phyloP scores from a whole-genome alignment of 2,797 vertebrate genomes.

The Neosilurus hyrtlii region DNA sequence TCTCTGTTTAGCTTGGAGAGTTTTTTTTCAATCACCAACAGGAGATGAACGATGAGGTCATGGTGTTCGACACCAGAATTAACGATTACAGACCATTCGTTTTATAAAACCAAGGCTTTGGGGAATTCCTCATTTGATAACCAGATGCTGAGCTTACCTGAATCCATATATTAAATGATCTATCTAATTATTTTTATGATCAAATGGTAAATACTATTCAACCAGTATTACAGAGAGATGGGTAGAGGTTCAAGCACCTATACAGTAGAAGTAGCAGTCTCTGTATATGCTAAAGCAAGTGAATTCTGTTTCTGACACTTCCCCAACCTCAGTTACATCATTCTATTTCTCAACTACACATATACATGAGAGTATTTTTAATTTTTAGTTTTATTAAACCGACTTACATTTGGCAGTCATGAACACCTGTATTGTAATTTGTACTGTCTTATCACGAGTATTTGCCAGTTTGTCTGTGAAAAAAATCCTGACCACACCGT shows the following conservation, averaged over 20 bases:
- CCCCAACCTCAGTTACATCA: not conserved
- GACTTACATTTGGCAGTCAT: no score
- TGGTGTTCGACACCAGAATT: slow-evolving; percentile 54
- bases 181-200: no score
- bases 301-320: not conserved
- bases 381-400: no score
- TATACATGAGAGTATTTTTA: not conserved
- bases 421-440: no score
- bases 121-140: slow-evolving; percentile 64
- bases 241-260: not conserved
- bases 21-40: slow-evolving; percentile 7
- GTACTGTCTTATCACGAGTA: no score
- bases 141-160: not conserved
- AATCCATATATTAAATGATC: no score
- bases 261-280: not conserved
- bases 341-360: not conserved
- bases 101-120: slow-evolving; percentile 69
- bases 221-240: not conserved
- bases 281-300: not conserved
- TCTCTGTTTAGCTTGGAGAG: slow-evolving; percentile 15
- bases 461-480: no score
- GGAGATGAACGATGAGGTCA: slow-evolving; percentile 62
- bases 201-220: no score
- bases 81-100: slow-evolving; percentile 60
- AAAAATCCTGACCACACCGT: no score